A percentile compares a stretch with the other conserved stretches of the same genome.
These are phyloP conservation scores for Morpho helenor DNA, from an alignment of 2,888 invertebrate genomes.

Conservation along the genomic window DNA sequence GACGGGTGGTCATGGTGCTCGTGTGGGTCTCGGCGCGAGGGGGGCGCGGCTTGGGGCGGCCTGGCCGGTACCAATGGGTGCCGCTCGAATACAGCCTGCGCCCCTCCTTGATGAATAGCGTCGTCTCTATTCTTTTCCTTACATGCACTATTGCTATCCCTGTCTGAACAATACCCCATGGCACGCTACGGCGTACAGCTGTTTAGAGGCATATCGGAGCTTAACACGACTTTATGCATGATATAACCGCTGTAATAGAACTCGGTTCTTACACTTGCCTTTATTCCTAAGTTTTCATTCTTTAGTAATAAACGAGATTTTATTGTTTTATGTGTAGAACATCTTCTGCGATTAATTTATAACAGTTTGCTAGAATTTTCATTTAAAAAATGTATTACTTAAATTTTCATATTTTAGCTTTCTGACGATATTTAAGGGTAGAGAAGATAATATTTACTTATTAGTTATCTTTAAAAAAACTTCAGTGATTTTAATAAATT, in stretches of 20 bases:
- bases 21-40: slow-evolving; percentile 53
- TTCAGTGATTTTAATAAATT: too few species aligned
- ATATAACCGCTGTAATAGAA: slow-evolving; percentile 58
- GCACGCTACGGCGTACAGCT: slow-evolving; percentile 62
- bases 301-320: slow-evolving; percentile 26
- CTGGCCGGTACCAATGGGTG: slow-evolving; percentile 50
- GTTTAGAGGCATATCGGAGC: slow-evolving; percentile 58
- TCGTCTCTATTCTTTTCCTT: slow-evolving; percentile 42
- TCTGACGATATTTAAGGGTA: too few species aligned
- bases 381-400: too few species aligned
- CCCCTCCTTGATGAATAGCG: slow-evolving; percentile 48
- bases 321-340: slow-evolving; percentile 14
- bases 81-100: slow-evolving; percentile 53
- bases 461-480: too few species aligned
- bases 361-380: too few species aligned
- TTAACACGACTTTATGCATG: slow-evolving; percentile 49
- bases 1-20: slow-evolving; percentile 47
- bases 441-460: too few species aligned
- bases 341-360: too few species aligned
- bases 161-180: slow-evolving; percentile 48
- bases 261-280: slow-evolving; percentile 33
- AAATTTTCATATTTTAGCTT: too few species aligned
- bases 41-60: slow-evolving; percentile 61
- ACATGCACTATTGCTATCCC: slow-evolving; percentile 40
- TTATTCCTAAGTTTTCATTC: slow-evolving; percentile 32